A percentile compares a stretch with the other conserved stretches of the same genome.
Evolutionary conservation across 2,113 vertebrate species (phyloP).

Genomic region (Andinoacara biseriatus): DNA sequence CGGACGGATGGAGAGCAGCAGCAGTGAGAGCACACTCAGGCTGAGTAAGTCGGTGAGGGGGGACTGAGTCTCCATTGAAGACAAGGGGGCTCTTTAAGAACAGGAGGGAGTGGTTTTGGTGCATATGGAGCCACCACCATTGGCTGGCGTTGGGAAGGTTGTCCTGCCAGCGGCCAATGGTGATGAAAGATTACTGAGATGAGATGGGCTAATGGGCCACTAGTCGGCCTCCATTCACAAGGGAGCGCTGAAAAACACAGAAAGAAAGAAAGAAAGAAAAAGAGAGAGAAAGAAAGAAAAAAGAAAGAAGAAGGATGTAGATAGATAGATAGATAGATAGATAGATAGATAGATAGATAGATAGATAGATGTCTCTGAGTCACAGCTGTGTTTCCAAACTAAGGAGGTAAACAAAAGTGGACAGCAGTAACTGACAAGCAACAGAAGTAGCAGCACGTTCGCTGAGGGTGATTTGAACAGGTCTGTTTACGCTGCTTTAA

Average conservation of each 20-base stretch:
- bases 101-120: slow-evolving; percentile 72
- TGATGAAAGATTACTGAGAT: slow-evolving; percentile 25
- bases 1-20: slow-evolving; percentile 71
- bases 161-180: slow-evolving; percentile 80
- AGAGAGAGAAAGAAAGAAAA: background rate
- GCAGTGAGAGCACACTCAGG: slow-evolving; percentile 74
- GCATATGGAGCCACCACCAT: slow-evolving; percentile 77
- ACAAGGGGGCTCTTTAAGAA: slow-evolving; percentile 86
- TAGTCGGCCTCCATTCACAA: slow-evolving; percentile 71
- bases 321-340: slow-evolving; percentile 14
- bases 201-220: slow-evolving; percentile 39
- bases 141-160: slow-evolving; percentile 80
- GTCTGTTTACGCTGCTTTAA: slow-evolving; percentile 62
- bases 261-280: slow-evolving; percentile 13
- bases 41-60: slow-evolving; percentile 71
- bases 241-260: slow-evolving; percentile 54
- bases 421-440: slow-evolving; percentile 2
- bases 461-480: slow-evolving; percentile 29
- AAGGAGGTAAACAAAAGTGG: background rate
- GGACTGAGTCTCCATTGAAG: slow-evolving; percentile 85
- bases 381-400: background rate
- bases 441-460: slow-evolving; percentile 27
- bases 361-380: background rate
- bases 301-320: background rate
- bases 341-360: slow-evolving; percentile 17